These are phyloP conservation scores for Riparia riparia DNA, from an alignment of 2,113 vertebrate species.

Conservation along the genomic window DNA sequence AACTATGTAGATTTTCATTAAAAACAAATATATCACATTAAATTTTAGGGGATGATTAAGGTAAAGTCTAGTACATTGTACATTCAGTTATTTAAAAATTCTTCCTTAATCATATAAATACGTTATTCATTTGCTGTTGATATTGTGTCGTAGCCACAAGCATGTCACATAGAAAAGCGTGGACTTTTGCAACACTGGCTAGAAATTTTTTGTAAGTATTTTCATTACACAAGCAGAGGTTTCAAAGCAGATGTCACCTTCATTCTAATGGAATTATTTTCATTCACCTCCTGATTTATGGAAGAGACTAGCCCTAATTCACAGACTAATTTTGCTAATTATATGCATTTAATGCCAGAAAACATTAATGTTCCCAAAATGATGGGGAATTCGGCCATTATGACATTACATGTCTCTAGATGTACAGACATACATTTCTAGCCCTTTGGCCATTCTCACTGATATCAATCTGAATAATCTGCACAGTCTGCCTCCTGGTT, in stretches of 20 bases:
- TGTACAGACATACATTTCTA: neutral
- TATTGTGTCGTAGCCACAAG: neutral
- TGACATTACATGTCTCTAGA: neutral
- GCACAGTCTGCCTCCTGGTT: neutral
- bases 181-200: neutral
- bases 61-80: neutral
- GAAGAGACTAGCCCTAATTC: neutral
- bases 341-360: neutral
- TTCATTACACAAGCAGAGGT: neutral
- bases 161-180: neutral
- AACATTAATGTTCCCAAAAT: neutral
- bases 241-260: conserved; percentile 13
- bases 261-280: neutral
- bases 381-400: neutral
- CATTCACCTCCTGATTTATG: neutral
- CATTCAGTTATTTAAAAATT: neutral
- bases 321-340: conserved; percentile 13
- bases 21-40: neutral
- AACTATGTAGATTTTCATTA: neutral
- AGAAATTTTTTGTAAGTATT: neutral
- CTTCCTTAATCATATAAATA: neutral
- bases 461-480: neutral
- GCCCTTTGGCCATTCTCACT: neutral
- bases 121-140: neutral
- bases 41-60: neutral